A percentile compares a stretch with the other conserved stretches of the same genome.
Conservation (phyloP, 2,113 vertebrate genomes). For the Stomatorhinus ivindoensis region DNA sequence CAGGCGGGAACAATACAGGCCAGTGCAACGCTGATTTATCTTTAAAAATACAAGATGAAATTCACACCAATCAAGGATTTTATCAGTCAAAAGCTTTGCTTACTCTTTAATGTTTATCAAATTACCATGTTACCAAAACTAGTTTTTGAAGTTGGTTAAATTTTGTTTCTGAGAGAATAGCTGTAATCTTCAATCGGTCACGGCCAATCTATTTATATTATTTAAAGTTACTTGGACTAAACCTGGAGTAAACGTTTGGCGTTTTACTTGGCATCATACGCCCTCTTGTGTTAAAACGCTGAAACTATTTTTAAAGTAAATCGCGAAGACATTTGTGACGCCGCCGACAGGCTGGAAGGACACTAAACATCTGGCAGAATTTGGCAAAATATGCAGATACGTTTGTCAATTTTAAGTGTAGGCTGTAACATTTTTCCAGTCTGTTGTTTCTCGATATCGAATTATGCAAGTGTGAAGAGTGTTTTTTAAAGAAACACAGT, state of each 20-base stretch:
- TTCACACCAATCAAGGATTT: background rate
- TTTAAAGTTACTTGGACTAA: background rate
- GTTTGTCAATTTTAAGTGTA: background rate
- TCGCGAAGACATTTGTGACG: background rate
- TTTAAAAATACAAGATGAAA: background rate
- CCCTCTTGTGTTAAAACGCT: conserved; percentile 1
- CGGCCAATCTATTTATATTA: background rate
- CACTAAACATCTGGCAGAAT: background rate
- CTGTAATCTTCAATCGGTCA: background rate
- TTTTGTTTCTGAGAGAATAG: background rate
- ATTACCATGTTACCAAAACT: background rate
- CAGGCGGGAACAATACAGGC: background rate
- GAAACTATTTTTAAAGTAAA: background rate
- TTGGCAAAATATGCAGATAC: background rate
- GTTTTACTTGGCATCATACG: background rate
- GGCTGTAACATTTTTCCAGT: background rate
- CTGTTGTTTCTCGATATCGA: background rate
- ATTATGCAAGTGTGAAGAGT: background rate
- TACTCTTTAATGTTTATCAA: background rate
- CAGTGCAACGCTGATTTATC: background rate
- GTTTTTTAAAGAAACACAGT: background rate
- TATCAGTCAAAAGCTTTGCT: background rate
- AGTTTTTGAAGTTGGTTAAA: background rate
- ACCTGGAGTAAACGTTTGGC: background rate
- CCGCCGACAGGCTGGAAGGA: background rate